Evolutionary conservation across 2,888 invertebrate genomes (phyloP), one percentile per base, ranked within the genome.

Genomic region (Drosophila kuntzei): DNA sequence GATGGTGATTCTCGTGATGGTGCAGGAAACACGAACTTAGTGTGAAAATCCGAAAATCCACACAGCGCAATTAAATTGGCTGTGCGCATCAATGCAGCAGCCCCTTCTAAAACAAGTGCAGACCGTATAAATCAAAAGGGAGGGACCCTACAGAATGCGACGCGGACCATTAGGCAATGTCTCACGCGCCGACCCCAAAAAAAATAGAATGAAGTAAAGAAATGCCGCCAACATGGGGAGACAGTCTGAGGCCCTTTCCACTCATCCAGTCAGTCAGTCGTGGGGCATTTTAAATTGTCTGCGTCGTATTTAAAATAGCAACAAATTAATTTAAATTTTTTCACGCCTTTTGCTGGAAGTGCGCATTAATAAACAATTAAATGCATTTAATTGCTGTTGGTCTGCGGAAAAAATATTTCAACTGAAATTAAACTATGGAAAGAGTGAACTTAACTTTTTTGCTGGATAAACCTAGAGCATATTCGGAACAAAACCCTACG

Each of bases 301-400:
- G 80, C 72, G 84, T 75, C 87, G 49, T 76, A 80, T 87, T 88
- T 79, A 74, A 86, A 87, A 66, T 74, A 75, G 87, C 82, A 86
- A 75, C 76, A 80, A 86, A 86, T 88, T 88, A 87, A 86, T 87
- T 71, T n/a, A n/a, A 63, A 68, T 71, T 86, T 75, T 70, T 83
- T 80, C 77, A 73, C 88, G 69, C 86, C 69, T 32, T 32, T 22
- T 18, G 32, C 49, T 71, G 76, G 73, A 82, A 84, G 64, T 80
- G 79, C 72, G 84, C 83, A 85, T 87, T 86, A 80, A 86, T 87
- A 85, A 85, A 77, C 86, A 82, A 83, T 83, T 87, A 87, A 85
- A 61, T 63, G 60, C 61, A 65, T 77, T 87, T 83, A 87, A 87
- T 87, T 85, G 83, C 75, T 71, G 57, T 29, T 32, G 49, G 7